phyloP scores from a whole-genome alignment of 1,140 invertebrate genomes.

The Hypothenemus hampei region DNA sequence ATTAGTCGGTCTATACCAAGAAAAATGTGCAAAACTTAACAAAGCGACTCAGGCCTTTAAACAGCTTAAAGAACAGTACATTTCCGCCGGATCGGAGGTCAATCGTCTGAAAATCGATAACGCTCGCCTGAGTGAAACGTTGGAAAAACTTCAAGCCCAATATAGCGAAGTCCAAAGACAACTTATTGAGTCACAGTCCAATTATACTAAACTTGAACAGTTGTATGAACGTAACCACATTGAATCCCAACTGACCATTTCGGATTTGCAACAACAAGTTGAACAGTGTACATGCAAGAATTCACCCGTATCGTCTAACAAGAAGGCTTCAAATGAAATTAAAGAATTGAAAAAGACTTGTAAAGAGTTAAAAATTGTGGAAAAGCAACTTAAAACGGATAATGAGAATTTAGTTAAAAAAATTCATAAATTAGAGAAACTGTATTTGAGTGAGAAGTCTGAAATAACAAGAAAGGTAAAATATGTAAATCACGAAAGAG shows the following conservation, averaged over 20 bases:
- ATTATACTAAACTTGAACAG: constrained; percentile 1
- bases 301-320: background rate
- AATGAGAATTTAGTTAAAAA: constrained; percentile 6
- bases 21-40: constrained; percentile 7
- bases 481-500: too few species aligned
- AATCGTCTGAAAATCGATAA: constrained; percentile 5
- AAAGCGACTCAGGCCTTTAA: constrained; percentile 14
- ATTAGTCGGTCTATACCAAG: constrained; percentile 9
- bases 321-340: constrained; percentile 4
- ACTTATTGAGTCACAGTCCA: background rate
- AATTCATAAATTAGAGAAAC: background rate
- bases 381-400: constrained; percentile 1
- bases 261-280: background rate
- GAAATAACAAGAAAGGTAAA: too few species aligned
- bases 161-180: background rate
- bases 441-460: background rate
- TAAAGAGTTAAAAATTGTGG: background rate
- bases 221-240: constrained; percentile 3
- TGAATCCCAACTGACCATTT: constrained; percentile 5
- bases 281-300: background rate
- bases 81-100: background rate
- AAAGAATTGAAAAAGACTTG: constrained; percentile 13
- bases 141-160: background rate
- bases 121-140: background rate
- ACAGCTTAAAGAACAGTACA: constrained; percentile 4